Base-by-base conservation (phyloP, 2,113 vertebrate genomes). In the Larimichthys polyactis region DNA sequence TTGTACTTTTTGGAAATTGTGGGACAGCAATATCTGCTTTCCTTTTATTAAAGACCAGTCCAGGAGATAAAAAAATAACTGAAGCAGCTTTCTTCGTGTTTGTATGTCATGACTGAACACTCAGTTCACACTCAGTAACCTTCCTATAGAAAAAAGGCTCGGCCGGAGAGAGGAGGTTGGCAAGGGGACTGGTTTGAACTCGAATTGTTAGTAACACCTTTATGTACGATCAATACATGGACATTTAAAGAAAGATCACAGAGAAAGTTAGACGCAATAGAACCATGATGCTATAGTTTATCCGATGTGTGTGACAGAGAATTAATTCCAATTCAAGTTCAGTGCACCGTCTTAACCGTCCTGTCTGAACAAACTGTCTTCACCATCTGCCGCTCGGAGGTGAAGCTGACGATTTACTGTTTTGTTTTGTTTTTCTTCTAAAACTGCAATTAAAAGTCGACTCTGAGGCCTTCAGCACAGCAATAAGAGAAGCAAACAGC, bases 301-400 rank as follows among this genome's bases (percentile, higher is more conserved):
- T n/a, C n/a, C 4, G 1, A 4, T 24, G 6, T 24, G 64, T 48
- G 46, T 68, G 46, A 46, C 5, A 29, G 16, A 32, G 48, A 14
- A 14, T n/a, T n/a, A n/a, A n/a, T n/a, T n/a, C n/a, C n/a, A 68
- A 29, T 52, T 32, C n/a, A 36, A 55, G 20, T 40, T n/a, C 4
- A 70, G 4, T 27, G 8, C 19, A 0, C 5, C 5, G 10, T 29
- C 46, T n/a, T n/a, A 24, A 51, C 9, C 0, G 24, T 24, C 24
- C 24, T 24, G 15, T 48, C 40, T 52, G 24, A 65, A 17, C 66
- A 52, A 43, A 62, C 65, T 11, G 66, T 24, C 22, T 62, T 15
- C 22, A 6, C 76, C 76, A 78, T 71, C 77, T 79, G 77, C 58
- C 29, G 32, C 48, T 22, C 2, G 3, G n/a, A 70, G 66, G 57